A percentile compares a stretch with the other conserved stretches of the same genome.
phyloP scores from a whole-genome alignment of 2,113 vertebrate genomes.

The Rhea americana region DNA sequence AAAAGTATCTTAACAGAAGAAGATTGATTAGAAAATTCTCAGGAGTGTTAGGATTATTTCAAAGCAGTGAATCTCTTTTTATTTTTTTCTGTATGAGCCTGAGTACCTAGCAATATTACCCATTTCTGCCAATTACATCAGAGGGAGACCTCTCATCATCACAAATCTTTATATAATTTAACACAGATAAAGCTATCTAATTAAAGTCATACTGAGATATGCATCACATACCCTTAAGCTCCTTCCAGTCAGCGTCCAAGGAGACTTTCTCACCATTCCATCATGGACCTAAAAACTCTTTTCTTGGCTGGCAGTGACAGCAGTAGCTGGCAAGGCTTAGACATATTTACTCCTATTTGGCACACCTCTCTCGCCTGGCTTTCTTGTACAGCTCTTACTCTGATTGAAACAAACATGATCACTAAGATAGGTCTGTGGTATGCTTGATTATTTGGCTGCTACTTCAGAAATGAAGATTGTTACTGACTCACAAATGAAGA shows the following conservation, averaged over 20 bases:
- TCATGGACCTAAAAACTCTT: background rate
- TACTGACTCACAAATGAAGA: background rate
- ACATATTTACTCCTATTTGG: background rate
- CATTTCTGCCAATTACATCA: background rate
- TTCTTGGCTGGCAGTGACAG: background rate
- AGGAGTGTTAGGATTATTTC: background rate
- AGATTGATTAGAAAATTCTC: background rate
- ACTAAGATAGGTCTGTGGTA: background rate
- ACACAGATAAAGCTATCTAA: background rate
- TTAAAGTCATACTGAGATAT: background rate
- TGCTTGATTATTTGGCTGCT: constrained; percentile 27
- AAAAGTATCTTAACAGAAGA: background rate
- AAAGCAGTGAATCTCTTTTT: background rate
- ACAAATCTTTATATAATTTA: background rate
- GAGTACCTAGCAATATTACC: background rate
- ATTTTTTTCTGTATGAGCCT: background rate
- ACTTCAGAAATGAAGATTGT: background rate
- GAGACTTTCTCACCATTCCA: background rate
- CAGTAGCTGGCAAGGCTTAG: background rate
- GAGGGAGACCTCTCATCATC: background rate
- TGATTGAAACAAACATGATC: background rate
- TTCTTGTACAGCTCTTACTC: background rate
- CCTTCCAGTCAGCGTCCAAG: background rate
- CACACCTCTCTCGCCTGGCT: background rate
- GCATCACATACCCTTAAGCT: background rate